Conservation (phyloP, 1,140 invertebrate genomes). For the Luehdorfia chinensis region DNA sequence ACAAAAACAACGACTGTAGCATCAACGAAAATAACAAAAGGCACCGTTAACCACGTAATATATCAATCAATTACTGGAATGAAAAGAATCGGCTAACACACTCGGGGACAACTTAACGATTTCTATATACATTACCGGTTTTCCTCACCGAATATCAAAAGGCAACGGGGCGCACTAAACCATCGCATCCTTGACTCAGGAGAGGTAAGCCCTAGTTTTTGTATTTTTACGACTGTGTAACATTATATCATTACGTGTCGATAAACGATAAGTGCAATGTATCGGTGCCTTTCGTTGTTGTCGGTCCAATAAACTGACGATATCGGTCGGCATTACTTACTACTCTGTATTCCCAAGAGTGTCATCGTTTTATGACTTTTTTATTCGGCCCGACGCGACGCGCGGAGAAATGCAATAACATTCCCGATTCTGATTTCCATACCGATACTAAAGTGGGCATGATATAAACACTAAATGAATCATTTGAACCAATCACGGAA, state of each 20-base stretch:
- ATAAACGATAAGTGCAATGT: conserved; percentile 67
- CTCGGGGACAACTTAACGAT: no score
- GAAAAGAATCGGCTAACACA: no score
- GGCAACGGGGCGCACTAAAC: no score
- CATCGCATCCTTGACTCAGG: neutral
- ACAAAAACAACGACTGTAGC: no score
- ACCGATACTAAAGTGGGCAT: conserved; percentile 39
- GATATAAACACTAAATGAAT: conserved; percentile 43
- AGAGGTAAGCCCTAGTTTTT: conserved; percentile 21
- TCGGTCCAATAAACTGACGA: conserved; percentile 58
- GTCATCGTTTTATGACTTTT: conserved; percentile 72
- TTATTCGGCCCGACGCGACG: conserved; percentile 65
- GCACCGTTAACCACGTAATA: no score
- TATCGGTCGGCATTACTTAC: conserved; percentile 62
- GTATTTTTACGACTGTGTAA: conserved; percentile 68
- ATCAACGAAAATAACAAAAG: no score
- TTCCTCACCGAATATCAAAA: no score
- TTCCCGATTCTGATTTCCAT: conserved; percentile 56
- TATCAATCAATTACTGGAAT: no score
- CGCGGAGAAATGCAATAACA: conserved; percentile 65
- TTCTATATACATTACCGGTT: no score
- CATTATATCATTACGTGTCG: conserved; percentile 62
- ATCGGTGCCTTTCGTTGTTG: conserved; percentile 55
- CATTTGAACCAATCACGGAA: conserved; percentile 29
- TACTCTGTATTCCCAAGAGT: conserved; percentile 63